Evolutionary conservation across 2,888 invertebrate species (phyloP), one percentile per base, ranked within the genome.

Genomic region (Bhutanitis thaidina): DNA sequence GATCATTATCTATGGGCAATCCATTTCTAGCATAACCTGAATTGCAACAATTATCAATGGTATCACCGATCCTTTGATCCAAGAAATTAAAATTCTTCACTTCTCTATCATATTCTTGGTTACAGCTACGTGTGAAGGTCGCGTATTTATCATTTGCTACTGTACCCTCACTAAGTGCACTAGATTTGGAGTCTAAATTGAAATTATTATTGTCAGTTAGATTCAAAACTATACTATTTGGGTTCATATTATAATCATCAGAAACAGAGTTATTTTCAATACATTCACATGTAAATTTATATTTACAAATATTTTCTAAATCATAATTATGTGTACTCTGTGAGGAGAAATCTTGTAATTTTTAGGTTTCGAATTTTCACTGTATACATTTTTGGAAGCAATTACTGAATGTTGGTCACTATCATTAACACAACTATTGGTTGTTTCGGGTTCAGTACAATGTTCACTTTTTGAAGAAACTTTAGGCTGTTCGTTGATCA

Each of bases 11-110:
- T 15, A 27, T 15, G 3, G 27, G 12, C 9, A 9, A 8, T n/a
- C 3, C n/a, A 9, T 29, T 29, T 8, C 10, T 40, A 4, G 3
- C 10, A 14, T 29, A 45, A 46, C 39, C 53, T 45, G 48, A 53
- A 46, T 40, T 14, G 12, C 9, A 0, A 14, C 9, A 9, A n/a
- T 39, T 25, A 2, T 27, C 13, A 1, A 13, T 3, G 7, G 25
- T 12, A 5, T 38, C 12, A 7, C 5, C 12, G 12, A 34, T 34
- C 5, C 10, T 12, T 34, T 4, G 1, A 1, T 12, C 3, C 1
- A 34, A 34, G 12, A 5, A 1, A 12, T 4, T 5, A 34, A 10
- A 12, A 34, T 34, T 34, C 1, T 34, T 12, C 12, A 7, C 10
- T 12, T 34, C 34, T 4, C 5, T 34, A n/a, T n/a, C n/a, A n/a